Evolutionary conservation across 1,140 invertebrate species (phyloP), one percentile per base, ranked within the genome.

Genomic region (Lordiphosa stackelbergi): DNA sequence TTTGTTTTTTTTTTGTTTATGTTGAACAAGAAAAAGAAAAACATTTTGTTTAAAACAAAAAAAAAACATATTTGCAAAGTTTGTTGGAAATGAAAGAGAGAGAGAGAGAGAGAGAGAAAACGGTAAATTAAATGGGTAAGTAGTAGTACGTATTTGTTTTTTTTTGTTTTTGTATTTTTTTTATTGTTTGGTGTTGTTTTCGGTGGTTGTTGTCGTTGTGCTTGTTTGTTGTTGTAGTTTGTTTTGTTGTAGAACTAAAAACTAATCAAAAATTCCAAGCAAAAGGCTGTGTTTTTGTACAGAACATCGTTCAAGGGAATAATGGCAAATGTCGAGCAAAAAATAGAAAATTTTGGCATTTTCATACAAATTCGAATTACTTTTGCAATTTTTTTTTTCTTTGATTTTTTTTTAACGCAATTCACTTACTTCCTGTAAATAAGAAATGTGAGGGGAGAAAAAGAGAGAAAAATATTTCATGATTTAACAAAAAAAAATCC

Each of bases 401-500:
- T 62, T 57, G 52, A 51, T 75, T 81, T 46, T 75, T 81, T 46
- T 51, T 46, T 64, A 63, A 81, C 77, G 63, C 68, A 72, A 71
- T 68, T 83, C 77, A 83, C 78, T 84, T 84, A 84, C 78, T 84
- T 84, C 78, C 78, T 84, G 78, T 64, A 83, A 84, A 68, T 42
- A 55, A 75, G 46, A 62, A 37, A 69, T 59, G 57, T 46, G 66
- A 64, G 38, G 68, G 58, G 54, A 72, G 72, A 83, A 66, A 70
- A 61, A 79, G 60, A 73, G 43, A 66, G 70, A 73, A 81, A 58
- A 66, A 61, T 59, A 56, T 69, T 63, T 66, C 55, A 63, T 66
- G 73, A 63, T 78, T 78, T 72, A 66, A 73, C 52, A 84, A 65
- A 70, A 53, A 57, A 54, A 56, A 66, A 61, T 72, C 79, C 74